phyloP scores from a whole-genome alignment of 2,888 invertebrate genomes.

The Helobdella robusta region DNA sequence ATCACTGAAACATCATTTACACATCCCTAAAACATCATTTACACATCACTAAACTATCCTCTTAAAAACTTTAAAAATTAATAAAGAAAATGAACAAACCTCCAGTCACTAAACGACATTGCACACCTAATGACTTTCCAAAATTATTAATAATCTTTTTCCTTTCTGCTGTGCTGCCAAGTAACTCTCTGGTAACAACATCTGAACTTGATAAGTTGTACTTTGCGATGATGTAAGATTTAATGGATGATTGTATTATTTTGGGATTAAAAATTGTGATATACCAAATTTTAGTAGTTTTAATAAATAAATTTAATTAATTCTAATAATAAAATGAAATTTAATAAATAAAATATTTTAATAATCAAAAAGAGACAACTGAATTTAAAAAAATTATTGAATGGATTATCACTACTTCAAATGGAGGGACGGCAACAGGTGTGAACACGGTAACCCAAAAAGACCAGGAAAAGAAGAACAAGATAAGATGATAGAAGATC shows the following conservation, averaged over 20 bases:
- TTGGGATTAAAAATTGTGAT: no score
- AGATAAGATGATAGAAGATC: conserved; percentile 74
- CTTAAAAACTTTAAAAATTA: not conserved
- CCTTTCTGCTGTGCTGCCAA: not conserved
- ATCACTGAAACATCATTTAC: no score
- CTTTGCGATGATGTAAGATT: no score
- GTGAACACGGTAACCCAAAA: conserved; percentile 92
- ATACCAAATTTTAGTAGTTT: no score
- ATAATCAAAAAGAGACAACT: no score
- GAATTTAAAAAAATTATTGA: no score
- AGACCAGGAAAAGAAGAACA: conserved; percentile 83
- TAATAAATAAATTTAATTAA: no score
- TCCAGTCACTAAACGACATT: conserved; percentile 27
- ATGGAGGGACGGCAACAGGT: conserved; percentile 63
- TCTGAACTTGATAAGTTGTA: conserved; percentile 9
- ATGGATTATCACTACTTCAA: no score
- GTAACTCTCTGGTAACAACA: not conserved
- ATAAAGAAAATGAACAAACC: conserved; percentile 11
- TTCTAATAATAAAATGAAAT: no score
- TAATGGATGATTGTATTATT: no score
- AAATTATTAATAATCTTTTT: conserved; percentile 21
- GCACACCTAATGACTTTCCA: conserved; percentile 23
- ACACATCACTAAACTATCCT: not conserved
- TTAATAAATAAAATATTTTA: no score
- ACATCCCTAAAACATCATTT: not conserved